Base-by-base conservation (phyloP, 2,888 invertebrate species). In the Melangyna quadrimaculata region DNA sequence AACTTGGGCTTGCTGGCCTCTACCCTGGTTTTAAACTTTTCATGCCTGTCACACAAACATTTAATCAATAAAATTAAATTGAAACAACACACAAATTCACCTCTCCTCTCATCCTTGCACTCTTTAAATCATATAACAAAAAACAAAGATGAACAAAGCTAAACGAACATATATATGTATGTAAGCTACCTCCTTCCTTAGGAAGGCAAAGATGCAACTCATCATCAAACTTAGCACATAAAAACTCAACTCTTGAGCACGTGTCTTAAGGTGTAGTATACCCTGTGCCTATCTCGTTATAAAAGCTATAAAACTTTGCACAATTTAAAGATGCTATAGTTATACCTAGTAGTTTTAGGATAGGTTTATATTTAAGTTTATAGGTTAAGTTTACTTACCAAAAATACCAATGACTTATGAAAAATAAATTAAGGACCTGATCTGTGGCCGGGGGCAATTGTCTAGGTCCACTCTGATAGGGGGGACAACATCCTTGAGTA, bases 381-480 rank as follows among this genome's bases (percentile, higher is more conserved):
- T 29, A 17, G 35, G 22, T 19, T 37, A 35, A 19, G 12, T 35
- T 32, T 55, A 91, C 93, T 90, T 90, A 94, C 94, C 94, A 94
- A 90, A 94, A 93, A 91, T 94, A 95, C 95, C 95, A 95, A 90
- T 95, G 95, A 88, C 94, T 94, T 92, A 95, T 93, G 91, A 95
- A 94, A 90, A 95, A 93, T 88, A 95, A 93, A 90, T 94, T 94
- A 89, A 95, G 93, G 90, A 95, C 92, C 89, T 93, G 93, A 87
- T 93, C 93, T 75, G 93, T 92, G 61, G 93, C 93, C 27, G 94
- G 92, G 90, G 93, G 92, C 89, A 94, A 91, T 89, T 93, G 91
- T 87, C 92, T 89, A 87, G 91, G 91, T 87, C 91, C 92, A 87
- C 91, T 91, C 87, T 91, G 92, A 77, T 92, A 91, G 19, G 93